These are phyloP conservation scores for Nemotelus pantherinus DNA, from an alignment of 2,888 invertebrate species.

Conservation along the genomic window DNA sequence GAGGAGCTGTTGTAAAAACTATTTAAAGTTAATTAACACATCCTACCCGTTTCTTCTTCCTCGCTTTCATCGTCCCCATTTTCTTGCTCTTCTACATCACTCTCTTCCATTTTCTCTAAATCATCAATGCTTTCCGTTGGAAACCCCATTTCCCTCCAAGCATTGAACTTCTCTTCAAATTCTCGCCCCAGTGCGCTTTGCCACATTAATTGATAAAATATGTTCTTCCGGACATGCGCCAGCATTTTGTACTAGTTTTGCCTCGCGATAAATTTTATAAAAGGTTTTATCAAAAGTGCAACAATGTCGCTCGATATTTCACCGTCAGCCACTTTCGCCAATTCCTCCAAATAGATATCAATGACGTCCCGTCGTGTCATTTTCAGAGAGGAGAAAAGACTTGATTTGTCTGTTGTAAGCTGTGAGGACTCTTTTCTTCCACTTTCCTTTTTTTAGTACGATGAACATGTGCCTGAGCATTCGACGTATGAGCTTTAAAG, in stretches of 20 bases:
- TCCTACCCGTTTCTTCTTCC: no score
- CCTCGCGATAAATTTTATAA: constrained; percentile 70
- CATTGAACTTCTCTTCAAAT: constrained; percentile 72
- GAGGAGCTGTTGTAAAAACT: no score
- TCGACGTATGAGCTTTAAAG: constrained; percentile 73
- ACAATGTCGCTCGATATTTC: constrained; percentile 68
- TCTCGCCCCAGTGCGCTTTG: constrained; percentile 77
- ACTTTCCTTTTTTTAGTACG: constrained; percentile 67
- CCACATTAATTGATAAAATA: constrained; percentile 76
- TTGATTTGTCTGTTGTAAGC: constrained; percentile 65
- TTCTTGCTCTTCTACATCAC: constrained; percentile 63
- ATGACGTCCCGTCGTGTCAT: constrained; percentile 77
- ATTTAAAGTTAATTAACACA: no score
- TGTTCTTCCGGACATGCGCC: constrained; percentile 67
- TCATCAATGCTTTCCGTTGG: constrained; percentile 75
- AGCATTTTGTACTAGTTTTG: constrained; percentile 68
- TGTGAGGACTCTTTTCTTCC: constrained; percentile 66
- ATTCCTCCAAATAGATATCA: constrained; percentile 88
- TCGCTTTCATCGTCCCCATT: constrained; percentile 56
- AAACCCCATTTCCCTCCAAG: constrained; percentile 80
- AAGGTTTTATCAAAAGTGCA: constrained; percentile 74
- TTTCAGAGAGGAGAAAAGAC: constrained; percentile 69
- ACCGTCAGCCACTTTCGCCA: constrained; percentile 81
- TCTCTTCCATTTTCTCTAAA: constrained; percentile 67
- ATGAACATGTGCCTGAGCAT: constrained; percentile 76